Conservation (phyloP, 2,113 vertebrate genomes). For the Callipepla californica region DNA sequence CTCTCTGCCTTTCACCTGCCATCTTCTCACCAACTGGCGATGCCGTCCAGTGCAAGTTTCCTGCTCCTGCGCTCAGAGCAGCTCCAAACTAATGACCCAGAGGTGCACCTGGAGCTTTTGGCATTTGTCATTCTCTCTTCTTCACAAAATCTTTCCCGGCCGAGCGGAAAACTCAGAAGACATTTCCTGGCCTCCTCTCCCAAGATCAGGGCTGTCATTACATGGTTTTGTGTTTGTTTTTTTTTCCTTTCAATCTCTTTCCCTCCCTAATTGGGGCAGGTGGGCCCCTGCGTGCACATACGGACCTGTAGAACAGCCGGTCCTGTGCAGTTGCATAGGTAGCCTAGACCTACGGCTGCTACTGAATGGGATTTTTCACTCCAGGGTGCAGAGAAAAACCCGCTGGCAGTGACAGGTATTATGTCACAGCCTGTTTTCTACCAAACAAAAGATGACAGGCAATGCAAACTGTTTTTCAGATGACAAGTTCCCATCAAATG, state of each 20-base stretch:
- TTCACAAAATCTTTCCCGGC: not conserved
- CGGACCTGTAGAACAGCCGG: not conserved
- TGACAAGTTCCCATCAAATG: constrained; percentile 75
- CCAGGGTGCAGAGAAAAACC: constrained; percentile 77
- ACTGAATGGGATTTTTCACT: constrained; percentile 71
- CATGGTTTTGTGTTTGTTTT: not conserved
- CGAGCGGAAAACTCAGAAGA: not conserved
- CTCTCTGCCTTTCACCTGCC: constrained; percentile 6
- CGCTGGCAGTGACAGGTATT: constrained; percentile 76
- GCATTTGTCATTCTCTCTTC: not conserved
- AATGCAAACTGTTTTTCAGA: constrained; percentile 75
- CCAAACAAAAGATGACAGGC: constrained; percentile 77
- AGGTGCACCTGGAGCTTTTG: not conserved
- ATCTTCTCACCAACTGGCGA: constrained; percentile 17
- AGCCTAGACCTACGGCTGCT: constrained; percentile 60
- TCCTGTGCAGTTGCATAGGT: constrained; percentile 5
- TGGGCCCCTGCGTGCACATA: not conserved
- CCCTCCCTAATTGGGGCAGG: not conserved
- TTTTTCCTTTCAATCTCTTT: not conserved
- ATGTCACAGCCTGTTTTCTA: constrained; percentile 71
- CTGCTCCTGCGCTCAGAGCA: constrained; percentile 7
- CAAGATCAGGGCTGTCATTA: not conserved
- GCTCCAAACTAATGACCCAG: not conserved
- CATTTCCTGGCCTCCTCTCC: not conserved
- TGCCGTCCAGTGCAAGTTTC: not conserved